phyloP scores from a whole-genome alignment of 2,113 vertebrate genomes.

The Carassius auratus region DNA sequence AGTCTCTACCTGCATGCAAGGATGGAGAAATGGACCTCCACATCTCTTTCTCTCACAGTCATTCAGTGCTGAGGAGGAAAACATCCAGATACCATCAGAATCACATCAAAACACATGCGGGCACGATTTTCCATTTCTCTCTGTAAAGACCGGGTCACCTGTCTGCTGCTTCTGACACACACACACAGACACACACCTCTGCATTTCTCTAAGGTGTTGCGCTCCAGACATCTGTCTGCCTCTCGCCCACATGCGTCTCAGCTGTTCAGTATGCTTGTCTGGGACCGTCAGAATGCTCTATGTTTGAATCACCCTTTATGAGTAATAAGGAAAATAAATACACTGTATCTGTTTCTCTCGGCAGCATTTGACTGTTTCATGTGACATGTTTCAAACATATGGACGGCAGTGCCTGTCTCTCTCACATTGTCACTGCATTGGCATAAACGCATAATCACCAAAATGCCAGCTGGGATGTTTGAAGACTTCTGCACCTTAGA shows the following conservation, averaged over 20 bases:
- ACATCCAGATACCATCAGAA: slow-evolving; percentile 33
- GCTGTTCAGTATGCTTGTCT: too few relatives aligned
- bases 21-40: background rate
- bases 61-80: slow-evolving; percentile 10
- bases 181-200: too few relatives aligned
- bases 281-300: too few relatives aligned
- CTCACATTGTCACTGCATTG: background rate
- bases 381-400: background rate
- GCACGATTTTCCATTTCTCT: slow-evolving; percentile 4
- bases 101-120: slow-evolving; percentile 3
- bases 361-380: too few relatives aligned
- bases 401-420: background rate
- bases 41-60: background rate
- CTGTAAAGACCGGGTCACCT: slow-evolving; percentile 13
- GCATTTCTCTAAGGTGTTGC: too few relatives aligned
- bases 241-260: too few relatives aligned
- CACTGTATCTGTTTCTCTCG: background rate
- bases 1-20: slow-evolving; percentile 32
- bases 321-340: background rate
- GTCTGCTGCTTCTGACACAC: background rate
- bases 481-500: background rate
- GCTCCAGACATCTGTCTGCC: too few relatives aligned
- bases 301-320: background rate
- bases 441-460: background rate
- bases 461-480: background rate